Evolutionary conservation across 1,140 invertebrate species (phyloP).

Genomic region (Drosophila miranda): DNA sequence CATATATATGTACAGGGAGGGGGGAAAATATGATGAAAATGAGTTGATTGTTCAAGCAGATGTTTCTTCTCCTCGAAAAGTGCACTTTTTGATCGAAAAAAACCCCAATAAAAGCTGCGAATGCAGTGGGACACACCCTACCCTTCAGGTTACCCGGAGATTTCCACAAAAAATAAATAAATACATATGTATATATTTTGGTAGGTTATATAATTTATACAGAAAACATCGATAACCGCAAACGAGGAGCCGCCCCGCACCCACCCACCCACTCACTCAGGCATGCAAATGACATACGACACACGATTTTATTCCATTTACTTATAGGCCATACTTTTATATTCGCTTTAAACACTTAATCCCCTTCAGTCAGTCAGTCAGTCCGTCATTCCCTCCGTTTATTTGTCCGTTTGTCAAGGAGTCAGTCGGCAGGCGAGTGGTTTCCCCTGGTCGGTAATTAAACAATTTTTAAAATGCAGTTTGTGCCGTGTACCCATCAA

Average conservation of each 20-base stretch:
- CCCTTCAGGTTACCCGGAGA: neutral
- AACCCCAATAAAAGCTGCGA: neutral
- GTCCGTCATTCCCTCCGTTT: neutral
- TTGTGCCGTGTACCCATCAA: conserved; percentile 43
- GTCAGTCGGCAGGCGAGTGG: conserved; percentile 29
- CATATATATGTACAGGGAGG: conserved; percentile 1
- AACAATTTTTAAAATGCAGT: conserved; percentile 51
- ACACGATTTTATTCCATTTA: conserved; percentile 38
- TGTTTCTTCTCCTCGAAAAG: conserved; percentile 16
- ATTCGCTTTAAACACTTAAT: conserved; percentile 2
- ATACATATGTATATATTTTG: conserved; percentile 4
- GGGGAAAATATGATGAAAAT: conserved; percentile 22
- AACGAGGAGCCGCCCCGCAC: conserved; percentile 18
- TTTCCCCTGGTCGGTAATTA: conserved; percentile 54
- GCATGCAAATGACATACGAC: conserved; percentile 12
- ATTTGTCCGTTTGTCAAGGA: conserved; percentile 19
- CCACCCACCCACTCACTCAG: conserved; percentile 8
- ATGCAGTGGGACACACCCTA: neutral
- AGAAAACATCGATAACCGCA: no score
- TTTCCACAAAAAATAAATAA: neutral
- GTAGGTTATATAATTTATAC: conserved; percentile 30
- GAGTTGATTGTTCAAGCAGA: conserved; percentile 32
- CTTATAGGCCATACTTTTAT: conserved; percentile 39
- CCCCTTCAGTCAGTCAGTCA: conserved; percentile 4
- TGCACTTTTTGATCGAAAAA: conserved; percentile 10